Evolutionary conservation across 1,140 invertebrate species (phyloP).

Genomic region (Himalopsyche phryganea): DNA sequence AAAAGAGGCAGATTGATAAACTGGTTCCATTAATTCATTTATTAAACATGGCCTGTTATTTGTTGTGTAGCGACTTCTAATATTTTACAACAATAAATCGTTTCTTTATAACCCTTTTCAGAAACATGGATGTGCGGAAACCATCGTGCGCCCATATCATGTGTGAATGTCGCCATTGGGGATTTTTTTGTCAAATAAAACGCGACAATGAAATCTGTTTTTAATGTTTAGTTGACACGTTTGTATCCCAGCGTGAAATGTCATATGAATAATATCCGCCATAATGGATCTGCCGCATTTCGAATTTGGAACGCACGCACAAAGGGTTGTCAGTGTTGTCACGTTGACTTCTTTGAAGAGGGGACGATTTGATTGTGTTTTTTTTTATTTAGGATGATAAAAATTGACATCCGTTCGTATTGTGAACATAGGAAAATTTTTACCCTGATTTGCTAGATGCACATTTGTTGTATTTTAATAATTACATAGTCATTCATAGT

Average conservation of each 20-base stretch:
- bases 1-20: too few species aligned
- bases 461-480: too few species aligned
- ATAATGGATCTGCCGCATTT: constrained; percentile 28
- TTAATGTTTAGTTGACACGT: constrained; percentile 26
- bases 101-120: too few species aligned
- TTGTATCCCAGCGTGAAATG: constrained; percentile 32
- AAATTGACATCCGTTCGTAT: too few species aligned
- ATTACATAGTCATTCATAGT: too few species aligned
- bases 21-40: too few species aligned
- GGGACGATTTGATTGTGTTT: constrained; percentile 7
- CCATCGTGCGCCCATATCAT: not conserved
- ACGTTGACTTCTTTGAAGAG: constrained; percentile 9
- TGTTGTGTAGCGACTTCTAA: too few species aligned
- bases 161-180: constrained; percentile 15
- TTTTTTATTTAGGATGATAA: constrained; percentile 1
- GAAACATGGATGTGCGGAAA: not conserved
- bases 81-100: too few species aligned
- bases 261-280: constrained; percentile 27
- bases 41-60: too few species aligned
- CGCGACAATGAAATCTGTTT: constrained; percentile 20
- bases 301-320: constrained; percentile 19
- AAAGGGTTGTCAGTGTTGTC: constrained; percentile 20
- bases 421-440: too few species aligned
- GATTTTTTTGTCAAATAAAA: constrained; percentile 15
- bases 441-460: too few species aligned